Evolutionary conservation across 2,888 invertebrate genomes (phyloP).

Genomic region (Chirona hameri): DNA sequence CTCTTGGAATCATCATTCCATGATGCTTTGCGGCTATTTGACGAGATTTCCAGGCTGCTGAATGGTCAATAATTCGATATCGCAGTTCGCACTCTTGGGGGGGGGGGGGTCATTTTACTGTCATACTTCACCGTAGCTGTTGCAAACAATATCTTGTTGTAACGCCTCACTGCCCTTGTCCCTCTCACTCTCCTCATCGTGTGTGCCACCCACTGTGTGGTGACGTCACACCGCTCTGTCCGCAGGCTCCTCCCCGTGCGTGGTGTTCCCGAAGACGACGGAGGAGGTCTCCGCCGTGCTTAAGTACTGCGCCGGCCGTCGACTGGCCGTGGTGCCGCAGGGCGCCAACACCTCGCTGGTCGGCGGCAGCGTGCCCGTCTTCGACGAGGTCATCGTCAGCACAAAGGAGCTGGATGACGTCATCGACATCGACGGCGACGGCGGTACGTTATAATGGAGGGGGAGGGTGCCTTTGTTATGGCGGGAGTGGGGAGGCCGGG

Average conservation of each 20-base stretch:
- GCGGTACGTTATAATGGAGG: background rate
- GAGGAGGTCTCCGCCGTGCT: constrained; percentile 82
- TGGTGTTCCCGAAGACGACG: constrained; percentile 80
- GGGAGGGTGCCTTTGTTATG: too few relatives aligned
- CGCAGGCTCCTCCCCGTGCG: constrained; percentile 50
- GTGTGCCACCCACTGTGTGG: background rate
- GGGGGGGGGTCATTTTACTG: background rate
- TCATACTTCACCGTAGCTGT: background rate
- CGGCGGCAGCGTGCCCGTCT: constrained; percentile 94
- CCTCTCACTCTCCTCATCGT: background rate
- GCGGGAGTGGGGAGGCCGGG: too few relatives aligned
- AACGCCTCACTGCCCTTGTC: background rate
- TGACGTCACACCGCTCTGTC: background rate
- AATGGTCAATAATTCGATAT: too few relatives aligned
- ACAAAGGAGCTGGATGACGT: constrained; percentile 80
- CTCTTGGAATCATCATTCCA: too few relatives aligned
- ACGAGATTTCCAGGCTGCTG: too few relatives aligned
- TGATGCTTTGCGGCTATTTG: too few relatives aligned
- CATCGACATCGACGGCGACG: constrained; percentile 2
- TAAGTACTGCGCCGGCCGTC: constrained; percentile 73
- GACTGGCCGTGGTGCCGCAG: constrained; percentile 88
- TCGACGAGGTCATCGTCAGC: constrained; percentile 91
- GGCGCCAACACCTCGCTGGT: constrained; percentile 92
- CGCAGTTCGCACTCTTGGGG: too few relatives aligned
- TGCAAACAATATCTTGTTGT: constrained; percentile 47